Evolutionary conservation across 2,888 invertebrate species (phyloP).

Genomic region (Camponotus fellah): DNA sequence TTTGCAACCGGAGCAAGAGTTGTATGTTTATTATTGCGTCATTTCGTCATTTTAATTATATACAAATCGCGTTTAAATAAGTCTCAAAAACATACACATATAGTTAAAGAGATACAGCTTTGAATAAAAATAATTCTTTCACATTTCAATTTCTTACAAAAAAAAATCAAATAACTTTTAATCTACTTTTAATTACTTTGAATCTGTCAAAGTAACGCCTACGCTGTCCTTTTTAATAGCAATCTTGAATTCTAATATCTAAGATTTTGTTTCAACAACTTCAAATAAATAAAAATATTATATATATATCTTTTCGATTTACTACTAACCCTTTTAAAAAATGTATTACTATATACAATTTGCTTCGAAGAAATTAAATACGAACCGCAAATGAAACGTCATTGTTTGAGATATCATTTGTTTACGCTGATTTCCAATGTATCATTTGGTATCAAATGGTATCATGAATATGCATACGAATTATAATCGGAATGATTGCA

Average conservation of each 20-base stretch:
- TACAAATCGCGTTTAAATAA: too few species aligned
- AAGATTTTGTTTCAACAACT: background rate
- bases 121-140: background rate
- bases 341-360: background rate
- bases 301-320: too few species aligned
- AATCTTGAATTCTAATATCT: background rate
- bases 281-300: background rate
- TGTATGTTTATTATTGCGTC: too few species aligned
- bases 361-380: background rate
- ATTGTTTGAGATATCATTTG: background rate
- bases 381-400: background rate
- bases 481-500: background rate
- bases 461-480: slow-evolving; percentile 4
- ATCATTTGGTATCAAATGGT: background rate
- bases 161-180: background rate
- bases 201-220: too few species aligned
- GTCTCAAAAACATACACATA: too few species aligned
- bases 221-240: too few species aligned
- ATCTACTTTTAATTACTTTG: background rate
- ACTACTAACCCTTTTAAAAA: background rate
- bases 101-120: too few species aligned
- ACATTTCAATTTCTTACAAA: background rate
- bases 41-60: too few species aligned
- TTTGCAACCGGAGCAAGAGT: background rate
- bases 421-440: slow-evolving; percentile 14